phyloP scores from a whole-genome alignment of 2,113 vertebrate genomes.

The Mohoua ochrocephala region DNA sequence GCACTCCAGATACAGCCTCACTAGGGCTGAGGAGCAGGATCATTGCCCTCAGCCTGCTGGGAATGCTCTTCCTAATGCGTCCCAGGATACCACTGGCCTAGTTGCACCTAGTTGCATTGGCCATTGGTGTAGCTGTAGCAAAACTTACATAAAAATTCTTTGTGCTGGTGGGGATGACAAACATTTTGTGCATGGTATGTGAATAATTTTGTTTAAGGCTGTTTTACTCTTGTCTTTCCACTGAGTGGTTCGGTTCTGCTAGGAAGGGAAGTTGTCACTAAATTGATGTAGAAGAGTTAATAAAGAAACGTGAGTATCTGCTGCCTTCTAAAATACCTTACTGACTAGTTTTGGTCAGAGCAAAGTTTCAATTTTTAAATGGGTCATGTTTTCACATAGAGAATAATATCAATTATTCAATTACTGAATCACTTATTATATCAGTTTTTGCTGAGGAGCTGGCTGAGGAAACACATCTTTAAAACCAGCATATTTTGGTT shows the following conservation, averaged over 20 bases:
- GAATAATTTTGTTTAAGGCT: not conserved
- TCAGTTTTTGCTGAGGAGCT: not conserved
- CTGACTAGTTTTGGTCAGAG: not conserved
- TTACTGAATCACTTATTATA: not conserved
- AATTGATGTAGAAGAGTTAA: not conserved
- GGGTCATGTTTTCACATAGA: not conserved
- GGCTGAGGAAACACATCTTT: not conserved
- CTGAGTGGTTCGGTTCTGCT: not conserved
- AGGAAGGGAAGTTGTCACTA: not conserved
- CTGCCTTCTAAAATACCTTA: not conserved
- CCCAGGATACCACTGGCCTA: not conserved
- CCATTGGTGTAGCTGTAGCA: not conserved
- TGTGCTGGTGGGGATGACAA: fast-evolving
- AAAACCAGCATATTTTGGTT: not conserved
- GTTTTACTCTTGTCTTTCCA: not conserved
- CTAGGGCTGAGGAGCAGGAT: not conserved
- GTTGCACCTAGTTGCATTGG: not conserved
- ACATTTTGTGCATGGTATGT: not conserved
- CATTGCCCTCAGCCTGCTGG: not conserved
- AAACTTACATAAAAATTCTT: not conserved
- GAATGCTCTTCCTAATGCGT: not conserved
- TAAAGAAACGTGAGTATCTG: not conserved
- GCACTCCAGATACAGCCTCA: not conserved
- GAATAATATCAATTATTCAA: not conserved
- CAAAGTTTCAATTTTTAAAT: not conserved